A percentile compares a stretch with the other conserved stretches of the same genome.
Evolutionary conservation across 2,888 invertebrate species (phyloP).

Genomic region (Thymelicus acteon): DNA sequence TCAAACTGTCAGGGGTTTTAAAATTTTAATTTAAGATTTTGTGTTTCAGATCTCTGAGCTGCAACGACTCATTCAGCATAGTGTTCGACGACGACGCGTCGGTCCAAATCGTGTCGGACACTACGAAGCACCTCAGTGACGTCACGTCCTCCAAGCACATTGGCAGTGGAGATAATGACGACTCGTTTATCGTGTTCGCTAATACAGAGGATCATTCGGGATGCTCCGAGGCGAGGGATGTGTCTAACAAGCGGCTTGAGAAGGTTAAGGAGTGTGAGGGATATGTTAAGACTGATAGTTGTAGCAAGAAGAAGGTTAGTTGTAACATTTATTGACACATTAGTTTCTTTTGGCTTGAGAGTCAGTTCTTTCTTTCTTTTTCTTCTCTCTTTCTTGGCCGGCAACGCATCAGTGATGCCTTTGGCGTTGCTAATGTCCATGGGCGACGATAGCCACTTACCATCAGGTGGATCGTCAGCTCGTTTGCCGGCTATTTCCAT

Average conservation of each 20-base stretch:
- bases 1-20: too few species aligned
- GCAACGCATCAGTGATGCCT: too few species aligned
- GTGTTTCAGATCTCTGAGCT: conserved; percentile 68
- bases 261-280: conserved; percentile 64
- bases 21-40: background rate
- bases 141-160: conserved; percentile 49
- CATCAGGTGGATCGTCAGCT: too few species aligned
- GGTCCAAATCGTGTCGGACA: conserved; percentile 32
- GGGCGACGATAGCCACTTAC: too few species aligned
- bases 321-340: too few species aligned
- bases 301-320: conserved; percentile 60
- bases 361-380: too few species aligned
- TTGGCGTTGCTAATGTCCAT: too few species aligned
- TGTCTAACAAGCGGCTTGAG: conserved; percentile 64
- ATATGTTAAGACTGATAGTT: conserved; percentile 57
- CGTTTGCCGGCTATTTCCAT: too few species aligned
- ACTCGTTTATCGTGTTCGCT: conserved; percentile 72
- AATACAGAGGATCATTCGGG: conserved; percentile 48
- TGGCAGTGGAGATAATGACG: conserved; percentile 55
- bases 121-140: conserved; percentile 41
- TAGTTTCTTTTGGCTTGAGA: too few species aligned
- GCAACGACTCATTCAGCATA: conserved; percentile 78
- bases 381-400: too few species aligned
- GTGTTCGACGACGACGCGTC: conserved; percentile 70
- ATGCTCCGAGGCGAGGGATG: conserved; percentile 51